Conservation (phyloP, 2,888 invertebrate species). For the Latheticus oryzae region DNA sequence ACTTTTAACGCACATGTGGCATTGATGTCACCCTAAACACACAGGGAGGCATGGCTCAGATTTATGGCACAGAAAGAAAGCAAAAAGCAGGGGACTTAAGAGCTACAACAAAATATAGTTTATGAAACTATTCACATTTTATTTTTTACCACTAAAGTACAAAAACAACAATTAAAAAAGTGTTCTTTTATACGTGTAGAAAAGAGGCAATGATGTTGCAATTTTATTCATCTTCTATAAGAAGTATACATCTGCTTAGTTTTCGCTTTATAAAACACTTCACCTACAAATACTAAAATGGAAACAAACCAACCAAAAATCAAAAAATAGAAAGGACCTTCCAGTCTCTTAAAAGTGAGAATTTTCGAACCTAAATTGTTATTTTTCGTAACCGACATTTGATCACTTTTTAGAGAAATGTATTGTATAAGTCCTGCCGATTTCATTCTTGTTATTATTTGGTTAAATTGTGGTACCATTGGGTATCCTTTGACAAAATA, state of each 20-base stretch:
- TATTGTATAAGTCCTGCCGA: constrained; percentile 28
- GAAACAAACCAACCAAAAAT: constrained; percentile 8
- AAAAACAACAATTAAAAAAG: no score
- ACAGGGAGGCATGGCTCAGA: no score
- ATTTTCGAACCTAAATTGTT: constrained; percentile 5
- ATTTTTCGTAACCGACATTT: not conserved
- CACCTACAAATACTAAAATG: constrained; percentile 4
- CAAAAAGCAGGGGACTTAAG: no score
- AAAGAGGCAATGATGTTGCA: no score
- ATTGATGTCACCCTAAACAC: no score
- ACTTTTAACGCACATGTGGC: constrained; percentile 15
- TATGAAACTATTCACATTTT: no score
- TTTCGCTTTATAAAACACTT: not conserved
- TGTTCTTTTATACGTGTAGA: no score
- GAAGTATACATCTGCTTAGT: no score
- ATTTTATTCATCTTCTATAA: no score
- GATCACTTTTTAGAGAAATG: not conserved
- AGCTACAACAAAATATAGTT: no score
- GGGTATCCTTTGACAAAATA: constrained; percentile 37
- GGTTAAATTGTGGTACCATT: constrained; percentile 26
- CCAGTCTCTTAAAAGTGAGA: constrained; percentile 12
- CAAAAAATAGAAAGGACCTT: constrained; percentile 24
- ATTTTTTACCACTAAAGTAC: no score
- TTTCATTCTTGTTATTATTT: constrained; percentile 14
- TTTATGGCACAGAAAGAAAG: no score